These are phyloP conservation scores for Corythaixoides concolor DNA, from an alignment of 2,113 vertebrate genomes.

Conservation along the genomic window DNA sequence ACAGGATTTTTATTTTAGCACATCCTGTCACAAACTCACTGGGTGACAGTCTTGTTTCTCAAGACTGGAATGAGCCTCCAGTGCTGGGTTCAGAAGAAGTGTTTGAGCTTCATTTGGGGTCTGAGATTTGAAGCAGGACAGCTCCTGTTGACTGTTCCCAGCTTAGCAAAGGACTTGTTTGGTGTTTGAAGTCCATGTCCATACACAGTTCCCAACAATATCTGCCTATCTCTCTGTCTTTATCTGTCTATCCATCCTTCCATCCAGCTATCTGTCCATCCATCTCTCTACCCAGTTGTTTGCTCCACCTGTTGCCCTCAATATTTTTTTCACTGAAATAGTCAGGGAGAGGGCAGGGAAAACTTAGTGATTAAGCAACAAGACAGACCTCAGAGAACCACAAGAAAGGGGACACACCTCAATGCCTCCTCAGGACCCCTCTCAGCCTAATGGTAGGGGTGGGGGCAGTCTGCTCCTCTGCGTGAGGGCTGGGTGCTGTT, in stretches of 20 bases:
- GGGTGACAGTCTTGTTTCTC: not conserved
- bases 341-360: not conserved
- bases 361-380: not conserved
- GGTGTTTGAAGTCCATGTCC: not conserved
- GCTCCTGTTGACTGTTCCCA: not conserved
- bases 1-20: not conserved
- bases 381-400: not conserved
- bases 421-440: too few species aligned
- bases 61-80: not conserved
- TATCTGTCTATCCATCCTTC: not conserved
- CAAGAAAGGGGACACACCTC: fast-evolving
- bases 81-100: not conserved
- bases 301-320: not conserved
- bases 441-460: not conserved
- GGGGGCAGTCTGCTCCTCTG: not conserved
- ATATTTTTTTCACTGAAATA: not conserved
- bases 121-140: not conserved
- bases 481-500: not conserved
- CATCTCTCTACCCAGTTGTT: not conserved
- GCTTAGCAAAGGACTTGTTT: not conserved
- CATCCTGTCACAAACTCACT: not conserved
- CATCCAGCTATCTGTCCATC: not conserved
- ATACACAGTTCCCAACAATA: not conserved
- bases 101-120: not conserved
- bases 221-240: not conserved